These are phyloP conservation scores for Macropodus opercularis DNA, from an alignment of 2,797 vertebrate genomes.

Conservation along the genomic window DNA sequence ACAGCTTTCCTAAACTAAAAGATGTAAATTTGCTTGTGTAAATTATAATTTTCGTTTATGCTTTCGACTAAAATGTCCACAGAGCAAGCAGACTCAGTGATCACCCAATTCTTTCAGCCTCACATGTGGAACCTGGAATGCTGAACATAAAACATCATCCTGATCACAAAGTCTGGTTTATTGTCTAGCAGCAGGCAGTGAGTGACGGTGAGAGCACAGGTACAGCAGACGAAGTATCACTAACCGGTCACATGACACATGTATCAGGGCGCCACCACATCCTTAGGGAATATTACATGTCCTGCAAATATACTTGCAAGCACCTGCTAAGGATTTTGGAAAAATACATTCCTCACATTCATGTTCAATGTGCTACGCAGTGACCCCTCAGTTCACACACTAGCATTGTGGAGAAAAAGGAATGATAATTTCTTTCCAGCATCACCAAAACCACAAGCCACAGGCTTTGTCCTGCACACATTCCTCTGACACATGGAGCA, in stretches of 20 bases:
- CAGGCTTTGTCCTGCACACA: slow-evolving; percentile 46
- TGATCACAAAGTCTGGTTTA: slow-evolving; percentile 9
- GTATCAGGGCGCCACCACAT: slow-evolving; percentile 23
- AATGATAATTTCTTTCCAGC: slow-evolving; percentile 55
- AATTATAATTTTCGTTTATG: slow-evolving; percentile 14
- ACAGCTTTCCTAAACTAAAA: slow-evolving; percentile 18
- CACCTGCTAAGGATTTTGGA: slow-evolving; percentile 72
- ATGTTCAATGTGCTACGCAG: slow-evolving; percentile 33
- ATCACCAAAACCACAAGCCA: slow-evolving; percentile 48
- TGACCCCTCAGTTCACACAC: slow-evolving; percentile 65
- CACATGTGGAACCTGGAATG: slow-evolving; percentile 18
- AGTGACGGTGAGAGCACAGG: slow-evolving; percentile 5
- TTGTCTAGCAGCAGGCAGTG: slow-evolving; percentile 24
- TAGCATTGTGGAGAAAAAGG: slow-evolving; percentile 65
- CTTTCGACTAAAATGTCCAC: neutral
- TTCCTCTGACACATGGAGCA: slow-evolving; percentile 64
- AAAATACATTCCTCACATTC: slow-evolving; percentile 64
- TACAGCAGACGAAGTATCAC: slow-evolving; percentile 13
- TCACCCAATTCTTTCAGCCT: slow-evolving; percentile 28
- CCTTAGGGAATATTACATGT: slow-evolving; percentile 51
- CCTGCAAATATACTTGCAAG: slow-evolving; percentile 49
- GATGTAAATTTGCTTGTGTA: slow-evolving; percentile 14
- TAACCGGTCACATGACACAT: slow-evolving; percentile 34
- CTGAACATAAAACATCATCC: slow-evolving; percentile 8
- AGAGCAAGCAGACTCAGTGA: slow-evolving; percentile 3